Evolutionary conservation across 2,888 invertebrate genomes (phyloP), one percentile per base, ranked within the genome.

Genomic region (Schizaphis graminum): DNA sequence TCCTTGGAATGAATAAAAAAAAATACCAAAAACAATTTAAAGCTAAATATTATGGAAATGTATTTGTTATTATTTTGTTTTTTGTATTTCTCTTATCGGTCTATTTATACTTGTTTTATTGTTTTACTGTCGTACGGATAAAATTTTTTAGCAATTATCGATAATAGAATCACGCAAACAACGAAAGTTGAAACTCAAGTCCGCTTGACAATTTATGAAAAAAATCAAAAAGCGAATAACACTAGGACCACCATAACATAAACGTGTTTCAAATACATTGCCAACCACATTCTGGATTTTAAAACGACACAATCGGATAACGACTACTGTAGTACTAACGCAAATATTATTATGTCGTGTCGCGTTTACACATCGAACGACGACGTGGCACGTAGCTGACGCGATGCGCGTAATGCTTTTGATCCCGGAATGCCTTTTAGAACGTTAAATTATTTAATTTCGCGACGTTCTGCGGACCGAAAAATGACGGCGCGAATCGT

Each of bases 381-480:
- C 2, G 35, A 77, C 35, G 0, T 53, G 21, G 53, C 53, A 53
- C 16, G n/a, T 16, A 67, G 67, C n/a, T 67, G 16, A 67, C 35
- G 35, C 16, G 67, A 16, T 7, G 67, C n/a, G n/a, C 21, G 26
- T 77, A 77, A 77, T 21, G 35, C 77, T 77, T 77, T n/a, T 53
- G 49, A 87, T 86, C 47, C 16, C 5, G 49, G 21, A 53, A 49
- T 53, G 49, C n/a, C 49, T 87, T 87, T 47, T 28, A n/a, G 49
- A 35, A 77, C 77, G 77, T 77, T 77, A 77, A 87, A 87, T 28
- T 47, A 47, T 47, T 44, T 87, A n/a, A 87, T 87, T 87, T 47
- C n/a, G 49, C 26, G n/a, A 87, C 87, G 49, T 49, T 87, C 49
- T 53, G n/a, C 24, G n/a, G 21, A 49, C n/a, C n/a, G 28, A 49